Conservation (phyloP, 2,888 invertebrate species). For the Helobdella robusta region DNA sequence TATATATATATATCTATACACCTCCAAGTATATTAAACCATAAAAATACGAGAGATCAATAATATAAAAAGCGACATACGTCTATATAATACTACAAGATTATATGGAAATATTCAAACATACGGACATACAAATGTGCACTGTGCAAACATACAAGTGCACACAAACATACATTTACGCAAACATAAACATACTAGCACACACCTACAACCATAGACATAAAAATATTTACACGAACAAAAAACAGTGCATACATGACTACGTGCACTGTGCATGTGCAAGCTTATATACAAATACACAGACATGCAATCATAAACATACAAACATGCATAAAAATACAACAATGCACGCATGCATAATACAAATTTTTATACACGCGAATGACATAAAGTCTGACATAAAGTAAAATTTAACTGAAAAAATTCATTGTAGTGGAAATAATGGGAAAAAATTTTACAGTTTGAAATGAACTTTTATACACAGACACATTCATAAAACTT, state of each 20-base stretch:
- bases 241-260: too few relatives aligned
- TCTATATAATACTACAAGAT: not conserved
- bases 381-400: too few relatives aligned
- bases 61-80: not conserved
- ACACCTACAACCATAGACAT: not conserved
- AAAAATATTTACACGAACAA: not conserved
- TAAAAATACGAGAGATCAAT: not conserved
- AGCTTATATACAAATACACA: not conserved
- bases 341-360: too few relatives aligned
- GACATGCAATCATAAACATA: not conserved
- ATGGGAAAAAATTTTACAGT: too few relatives aligned
- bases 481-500: too few relatives aligned
- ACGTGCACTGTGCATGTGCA: too few relatives aligned
- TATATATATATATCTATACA: constrained; percentile 5
- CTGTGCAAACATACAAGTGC: not conserved
- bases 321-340: too few relatives aligned
- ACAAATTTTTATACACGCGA: too few relatives aligned
- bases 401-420: too few relatives aligned
- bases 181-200: not conserved
- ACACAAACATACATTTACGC: not conserved
- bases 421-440: too few relatives aligned
- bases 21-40: not conserved
- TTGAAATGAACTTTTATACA: too few relatives aligned
- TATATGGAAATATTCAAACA: not conserved
- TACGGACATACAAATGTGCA: not conserved